These are phyloP conservation scores for Hippocampus mohnikei DNA, from an alignment of 2,113 vertebrate genomes.

Conservation along the genomic window DNA sequence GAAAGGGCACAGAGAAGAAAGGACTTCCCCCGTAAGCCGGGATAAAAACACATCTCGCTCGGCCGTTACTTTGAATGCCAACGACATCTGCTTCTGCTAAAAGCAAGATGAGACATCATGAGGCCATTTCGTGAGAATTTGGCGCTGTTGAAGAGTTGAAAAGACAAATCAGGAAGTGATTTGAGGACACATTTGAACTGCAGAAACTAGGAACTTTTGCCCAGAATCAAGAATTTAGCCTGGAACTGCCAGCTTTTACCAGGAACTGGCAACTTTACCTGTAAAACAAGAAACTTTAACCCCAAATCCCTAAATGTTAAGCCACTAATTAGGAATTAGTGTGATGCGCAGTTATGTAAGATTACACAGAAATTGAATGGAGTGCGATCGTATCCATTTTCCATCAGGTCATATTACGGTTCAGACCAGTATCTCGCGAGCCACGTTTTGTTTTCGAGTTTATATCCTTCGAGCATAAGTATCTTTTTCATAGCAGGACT, in stretches of 20 bases:
- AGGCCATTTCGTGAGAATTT: not conserved
- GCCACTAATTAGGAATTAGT: not conserved
- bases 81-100: slow-evolving; percentile 1
- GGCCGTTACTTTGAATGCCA: slow-evolving; percentile 1
- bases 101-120: not conserved
- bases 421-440: too few relatives aligned
- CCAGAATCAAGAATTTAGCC: not conserved
- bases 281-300: too few relatives aligned
- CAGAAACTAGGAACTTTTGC: not conserved
- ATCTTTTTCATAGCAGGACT: not conserved
- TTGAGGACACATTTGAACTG: not conserved
- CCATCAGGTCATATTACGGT: too few relatives aligned
- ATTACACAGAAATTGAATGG: not conserved
- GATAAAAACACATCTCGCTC: slow-evolving; percentile 17
- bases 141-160: not conserved
- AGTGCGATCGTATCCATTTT: not conserved
- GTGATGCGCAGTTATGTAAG: too few relatives aligned
- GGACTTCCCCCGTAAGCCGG: slow-evolving; percentile 27
- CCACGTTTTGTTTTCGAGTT: not conserved
- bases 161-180: not conserved
- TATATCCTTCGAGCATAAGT: not conserved
- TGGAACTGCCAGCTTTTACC: not conserved
- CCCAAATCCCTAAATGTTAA: not conserved
- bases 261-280: too few relatives aligned
- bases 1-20: slow-evolving; percentile 46